Evolutionary conservation across 2,113 vertebrate species (phyloP).

Genomic region (Pollimyrus isidori): DNA sequence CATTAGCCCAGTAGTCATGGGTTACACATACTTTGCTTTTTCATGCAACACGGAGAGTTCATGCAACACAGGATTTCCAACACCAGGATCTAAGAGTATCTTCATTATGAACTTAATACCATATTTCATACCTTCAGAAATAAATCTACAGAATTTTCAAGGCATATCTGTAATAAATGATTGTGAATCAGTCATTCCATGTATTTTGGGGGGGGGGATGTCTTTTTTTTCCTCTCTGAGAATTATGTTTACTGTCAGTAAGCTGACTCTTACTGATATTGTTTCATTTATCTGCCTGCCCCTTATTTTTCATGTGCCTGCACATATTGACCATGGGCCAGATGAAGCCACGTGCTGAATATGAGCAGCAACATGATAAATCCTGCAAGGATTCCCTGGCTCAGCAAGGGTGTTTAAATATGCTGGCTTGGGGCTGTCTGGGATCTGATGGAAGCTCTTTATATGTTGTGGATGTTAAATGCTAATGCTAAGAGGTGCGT

Average conservation of each 20-base stretch:
- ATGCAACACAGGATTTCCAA: background rate
- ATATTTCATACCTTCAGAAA: background rate
- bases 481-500: constrained; percentile 14
- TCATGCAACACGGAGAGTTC: background rate
- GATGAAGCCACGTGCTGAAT: background rate
- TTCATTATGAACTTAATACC: background rate
- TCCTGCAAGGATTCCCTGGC: background rate
- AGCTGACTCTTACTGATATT: background rate
- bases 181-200: background rate
- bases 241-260: background rate
- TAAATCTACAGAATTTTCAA: background rate
- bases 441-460: constrained; percentile 22
- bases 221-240: background rate
- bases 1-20: background rate
- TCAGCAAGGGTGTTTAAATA: constrained; percentile 14
- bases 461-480: constrained; percentile 23
- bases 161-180: background rate
- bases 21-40: background rate
- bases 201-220: background rate
- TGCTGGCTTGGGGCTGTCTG: constrained; percentile 14
- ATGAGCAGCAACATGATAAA: constrained; percentile 12
- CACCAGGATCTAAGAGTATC: background rate
- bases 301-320: background rate
- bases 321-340: background rate
- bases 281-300: background rate